Base-by-base conservation (phyloP, 2,888 invertebrate species). In the Drosophila anomelani region DNA sequence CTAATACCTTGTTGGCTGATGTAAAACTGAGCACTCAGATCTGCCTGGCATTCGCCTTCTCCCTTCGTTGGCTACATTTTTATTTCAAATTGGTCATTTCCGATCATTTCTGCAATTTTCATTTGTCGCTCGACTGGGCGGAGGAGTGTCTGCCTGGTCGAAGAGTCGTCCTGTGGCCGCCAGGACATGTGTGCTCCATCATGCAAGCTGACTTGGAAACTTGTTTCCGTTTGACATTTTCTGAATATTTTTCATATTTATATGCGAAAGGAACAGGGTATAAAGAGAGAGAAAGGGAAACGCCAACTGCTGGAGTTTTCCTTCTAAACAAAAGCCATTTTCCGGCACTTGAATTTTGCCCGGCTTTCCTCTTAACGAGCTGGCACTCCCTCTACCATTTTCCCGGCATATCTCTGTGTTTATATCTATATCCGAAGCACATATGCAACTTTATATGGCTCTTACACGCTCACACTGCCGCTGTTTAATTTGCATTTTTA, bases 41-140 rank as follows among this genome's bases (percentile, higher is more conserved):
- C 23, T 34, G 41, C 0, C 69, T 70, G 32, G 29, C 43, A 34
- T 34, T 51, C 39, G 36, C 51, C 15, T 20, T 36, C 34, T 34
- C 6, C 47, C 59, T 47, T 47, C 49, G 61, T 74, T 64, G 64
- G 68, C 43, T 72, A 77, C 72, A 85, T 85, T 89, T 89, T 83
- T 83, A 90, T 78, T 85, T 80, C 75, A 90, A 90, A 90, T 90
- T 90, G 90, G 88, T 89, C 84, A 90, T 90, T 90, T 90, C 89
- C 89, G 90, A 85, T 90, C 75, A 74, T 79, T 85, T 80, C 79
- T 82, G 77, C 76, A 72, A 75, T 79, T 79, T 84, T 79, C 82
- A 85, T 89, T 85, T 86, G 76, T 83, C 71, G 88, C 84, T 77
- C 72, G 71, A 72, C 68, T 88, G 77, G 54, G 34, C n/a, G 58